A percentile compares a stretch with the other conserved stretches of the same genome.
phyloP scores from a whole-genome alignment of 2,113 vertebrate species.

The Argyrosomus japonicus region DNA sequence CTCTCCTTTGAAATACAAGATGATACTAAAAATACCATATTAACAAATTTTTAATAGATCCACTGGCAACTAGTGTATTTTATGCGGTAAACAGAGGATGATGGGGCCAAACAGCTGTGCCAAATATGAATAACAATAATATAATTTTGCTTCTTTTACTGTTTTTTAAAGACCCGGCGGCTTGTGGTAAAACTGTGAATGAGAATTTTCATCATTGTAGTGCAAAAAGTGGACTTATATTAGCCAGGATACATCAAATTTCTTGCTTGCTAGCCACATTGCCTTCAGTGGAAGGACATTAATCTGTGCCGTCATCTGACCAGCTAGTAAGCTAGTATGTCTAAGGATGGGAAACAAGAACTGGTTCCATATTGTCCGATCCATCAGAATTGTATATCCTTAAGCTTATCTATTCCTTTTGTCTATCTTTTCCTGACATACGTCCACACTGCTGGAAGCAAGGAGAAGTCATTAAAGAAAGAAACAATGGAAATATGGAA shows the following conservation, averaged over 20 bases:
- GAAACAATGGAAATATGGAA: no score
- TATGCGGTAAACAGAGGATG: neutral
- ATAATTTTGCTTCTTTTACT: neutral
- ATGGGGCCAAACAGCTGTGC: neutral
- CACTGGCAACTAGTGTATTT: neutral
- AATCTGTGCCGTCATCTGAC: neutral
- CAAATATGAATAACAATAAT: neutral
- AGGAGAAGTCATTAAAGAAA: no score
- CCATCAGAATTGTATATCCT: no score
- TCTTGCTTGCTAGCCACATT: neutral
- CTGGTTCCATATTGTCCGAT: no score
- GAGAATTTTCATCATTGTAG: neutral
- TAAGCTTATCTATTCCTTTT: no score
- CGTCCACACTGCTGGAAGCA: no score
- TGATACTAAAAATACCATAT: neutral
- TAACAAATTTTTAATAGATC: neutral
- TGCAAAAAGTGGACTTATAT: neutral
- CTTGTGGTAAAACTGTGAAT: neutral
- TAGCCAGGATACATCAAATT: neutral
- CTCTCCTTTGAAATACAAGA: neutral
- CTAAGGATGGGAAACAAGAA: no score
- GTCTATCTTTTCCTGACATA: no score
- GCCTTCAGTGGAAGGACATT: neutral
- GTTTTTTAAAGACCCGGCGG: neutral
- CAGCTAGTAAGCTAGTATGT: neutral